Evolutionary conservation across 2,888 invertebrate genomes (phyloP).

Genomic region (Heteromyza rotundicornis): DNA sequence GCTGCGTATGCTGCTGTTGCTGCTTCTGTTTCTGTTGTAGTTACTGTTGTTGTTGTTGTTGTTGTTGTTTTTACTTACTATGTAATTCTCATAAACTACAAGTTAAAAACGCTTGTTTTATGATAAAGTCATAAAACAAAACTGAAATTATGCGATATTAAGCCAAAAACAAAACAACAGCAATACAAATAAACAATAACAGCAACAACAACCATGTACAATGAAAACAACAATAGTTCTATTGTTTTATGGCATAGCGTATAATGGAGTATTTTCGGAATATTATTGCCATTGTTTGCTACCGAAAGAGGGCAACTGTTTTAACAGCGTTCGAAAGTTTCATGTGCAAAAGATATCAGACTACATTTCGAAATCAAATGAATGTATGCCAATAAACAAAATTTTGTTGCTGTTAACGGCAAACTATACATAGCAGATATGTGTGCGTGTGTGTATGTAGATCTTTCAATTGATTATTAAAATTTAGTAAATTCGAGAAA

Average conservation of each 20-base stretch:
- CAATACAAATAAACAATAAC: conserved; percentile 12
- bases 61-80: conserved; percentile 11
- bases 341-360: too few species aligned
- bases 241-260: background rate
- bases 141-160: conserved; percentile 21
- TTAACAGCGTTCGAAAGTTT: too few species aligned
- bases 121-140: conserved; percentile 22
- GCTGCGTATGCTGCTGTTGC: background rate
- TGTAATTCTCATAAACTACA: conserved; percentile 14
- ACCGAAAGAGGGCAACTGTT: too few species aligned
- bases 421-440: too few species aligned
- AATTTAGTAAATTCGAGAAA: too few species aligned
- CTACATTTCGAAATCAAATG: too few species aligned
- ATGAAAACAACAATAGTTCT: background rate
- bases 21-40: background rate
- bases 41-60: conserved; percentile 9
- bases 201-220: background rate
- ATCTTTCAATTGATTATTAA: too few species aligned
- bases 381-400: too few species aligned
- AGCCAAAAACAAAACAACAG: conserved; percentile 8
- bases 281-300: too few species aligned
- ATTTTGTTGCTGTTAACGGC: too few species aligned
- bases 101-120: conserved; percentile 22
- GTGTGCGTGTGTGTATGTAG: too few species aligned
- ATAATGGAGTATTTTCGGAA: too few species aligned